These are phyloP conservation scores for Lordiphosa clarofinis DNA, from an alignment of 1,140 invertebrate species.

Conservation along the genomic window DNA sequence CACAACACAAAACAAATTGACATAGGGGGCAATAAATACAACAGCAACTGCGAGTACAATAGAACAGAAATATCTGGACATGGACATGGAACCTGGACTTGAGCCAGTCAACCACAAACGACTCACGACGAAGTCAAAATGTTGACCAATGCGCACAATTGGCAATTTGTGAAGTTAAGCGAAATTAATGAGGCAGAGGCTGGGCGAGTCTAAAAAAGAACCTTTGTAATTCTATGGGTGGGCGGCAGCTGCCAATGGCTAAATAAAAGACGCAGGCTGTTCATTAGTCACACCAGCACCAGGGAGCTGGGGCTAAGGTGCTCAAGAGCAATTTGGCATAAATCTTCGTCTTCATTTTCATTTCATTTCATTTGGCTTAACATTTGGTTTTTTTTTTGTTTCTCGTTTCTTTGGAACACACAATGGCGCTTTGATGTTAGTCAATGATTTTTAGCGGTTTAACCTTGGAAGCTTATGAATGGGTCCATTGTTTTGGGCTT, in stretches of 20 bases:
- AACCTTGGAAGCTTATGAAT: constrained; percentile 72
- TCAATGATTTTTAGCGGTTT: constrained; percentile 74
- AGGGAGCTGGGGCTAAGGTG: constrained; percentile 37
- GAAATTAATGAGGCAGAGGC: constrained; percentile 66
- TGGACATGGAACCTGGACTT: constrained; percentile 16
- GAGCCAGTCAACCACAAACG: constrained; percentile 30
- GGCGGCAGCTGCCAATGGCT: constrained; percentile 36
- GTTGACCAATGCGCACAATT: constrained; percentile 76
- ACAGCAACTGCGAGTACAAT: constrained; percentile 46
- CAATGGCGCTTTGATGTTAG: constrained; percentile 62
- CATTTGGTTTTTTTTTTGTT: constrained; percentile 23
- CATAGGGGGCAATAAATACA: constrained; percentile 62
- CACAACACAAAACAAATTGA: constrained; percentile 67
- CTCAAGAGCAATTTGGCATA: constrained; percentile 66
- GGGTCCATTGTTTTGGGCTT: constrained; percentile 44
- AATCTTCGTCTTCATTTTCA: constrained; percentile 54
- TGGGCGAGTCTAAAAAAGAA: constrained; percentile 20
- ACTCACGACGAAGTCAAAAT: constrained; percentile 49
- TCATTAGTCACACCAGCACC: constrained; percentile 62
- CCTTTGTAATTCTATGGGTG: constrained; percentile 21
- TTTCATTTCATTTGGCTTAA: constrained; percentile 54
- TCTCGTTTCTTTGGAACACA: constrained; percentile 24
- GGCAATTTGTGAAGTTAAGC: constrained; percentile 77
- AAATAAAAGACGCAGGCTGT: constrained; percentile 60
- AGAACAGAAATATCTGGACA: constrained; percentile 52